Base-by-base conservation (phyloP, 1,140 invertebrate species). In the Calephelis virginiensis region DNA sequence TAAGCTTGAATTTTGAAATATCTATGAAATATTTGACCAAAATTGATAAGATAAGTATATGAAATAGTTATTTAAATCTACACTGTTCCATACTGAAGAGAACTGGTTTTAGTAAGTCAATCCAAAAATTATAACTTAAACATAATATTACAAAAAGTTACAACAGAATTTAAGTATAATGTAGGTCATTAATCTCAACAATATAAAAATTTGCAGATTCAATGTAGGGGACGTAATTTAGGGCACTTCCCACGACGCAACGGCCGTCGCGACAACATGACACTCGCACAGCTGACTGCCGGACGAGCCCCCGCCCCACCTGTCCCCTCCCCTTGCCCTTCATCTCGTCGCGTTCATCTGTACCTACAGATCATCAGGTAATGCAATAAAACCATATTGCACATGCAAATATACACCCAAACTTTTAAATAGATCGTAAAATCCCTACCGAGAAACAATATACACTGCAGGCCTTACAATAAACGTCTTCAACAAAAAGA, bases 271-370 rank as follows among this genome's bases (percentile, higher is more conserved):
- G 81, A 81, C 80, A 79, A 84, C 82, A 84, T 89, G 83, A 83
- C 83, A 86, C 82, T 86, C 73, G 84, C 85, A 89, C 88, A 90
- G 88, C 88, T 90, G 88, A 90, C 88, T 90, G 85, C 74, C 84
- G 81, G 81, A 82, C 78, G 74, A 68, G 70, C 68, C 70, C 71
- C 72, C 75, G 75, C 76, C 77, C 80, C 78, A 68, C 75, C 73
- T 74, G 64, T 70, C 53, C 67, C 74, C 68, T 67, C 71, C 73
- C 82, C 75, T 80, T 71, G 76, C 72, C 76, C 69, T 70, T 72
- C 65, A 69, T 72, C 70, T 69, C 62, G 67, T 59, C 56, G 61
- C 64, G 65, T 66, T 66, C 62, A 66, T 69, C 63, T 67, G 50
- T 63, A 47, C 46, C 46, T 65, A 70, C 68, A 74, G 68, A 74